Conservation (phyloP, 92 coral and sea anemone genomes). For the Hydrozoanthus gracilis region DNA sequence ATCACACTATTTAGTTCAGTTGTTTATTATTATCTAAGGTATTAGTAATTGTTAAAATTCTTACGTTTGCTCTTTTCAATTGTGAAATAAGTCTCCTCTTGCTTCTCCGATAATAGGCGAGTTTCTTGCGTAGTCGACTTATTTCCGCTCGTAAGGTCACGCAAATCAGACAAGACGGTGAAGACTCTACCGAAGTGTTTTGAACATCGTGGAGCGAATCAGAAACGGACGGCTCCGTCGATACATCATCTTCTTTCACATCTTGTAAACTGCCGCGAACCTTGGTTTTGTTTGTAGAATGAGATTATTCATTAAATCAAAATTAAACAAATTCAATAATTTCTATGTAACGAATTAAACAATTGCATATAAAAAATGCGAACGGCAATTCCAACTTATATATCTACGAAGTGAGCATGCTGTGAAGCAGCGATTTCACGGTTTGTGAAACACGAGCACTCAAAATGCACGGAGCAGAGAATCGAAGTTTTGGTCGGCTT, state of each 20-base stretch:
- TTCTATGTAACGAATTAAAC: background rate
- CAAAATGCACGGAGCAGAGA: constrained; percentile 38
- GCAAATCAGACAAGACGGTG: background rate
- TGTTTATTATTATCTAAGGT: background rate
- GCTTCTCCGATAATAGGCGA: constrained; percentile 6
- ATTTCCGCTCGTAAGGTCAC: background rate
- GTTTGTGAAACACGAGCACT: constrained; percentile 35
- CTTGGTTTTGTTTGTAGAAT: constrained; percentile 1
- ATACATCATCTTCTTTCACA: background rate
- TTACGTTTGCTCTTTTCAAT: constrained; percentile 13
- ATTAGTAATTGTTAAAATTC: background rate
- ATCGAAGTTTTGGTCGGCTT: background rate
- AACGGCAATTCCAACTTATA: background rate
- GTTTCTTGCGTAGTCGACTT: background rate
- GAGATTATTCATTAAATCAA: background rate
- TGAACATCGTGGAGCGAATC: background rate
- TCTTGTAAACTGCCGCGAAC: background rate
- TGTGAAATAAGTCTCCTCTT: background rate
- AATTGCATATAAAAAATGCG: background rate
- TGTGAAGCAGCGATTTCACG: constrained; percentile 42
- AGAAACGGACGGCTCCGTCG: background rate
- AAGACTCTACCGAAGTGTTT: background rate
- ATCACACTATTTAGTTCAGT: background rate
- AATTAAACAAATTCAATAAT: background rate
- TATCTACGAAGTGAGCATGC: no score